Conservation (phyloP, 2,797 vertebrate species). For the Phoebastria nigripes region DNA sequence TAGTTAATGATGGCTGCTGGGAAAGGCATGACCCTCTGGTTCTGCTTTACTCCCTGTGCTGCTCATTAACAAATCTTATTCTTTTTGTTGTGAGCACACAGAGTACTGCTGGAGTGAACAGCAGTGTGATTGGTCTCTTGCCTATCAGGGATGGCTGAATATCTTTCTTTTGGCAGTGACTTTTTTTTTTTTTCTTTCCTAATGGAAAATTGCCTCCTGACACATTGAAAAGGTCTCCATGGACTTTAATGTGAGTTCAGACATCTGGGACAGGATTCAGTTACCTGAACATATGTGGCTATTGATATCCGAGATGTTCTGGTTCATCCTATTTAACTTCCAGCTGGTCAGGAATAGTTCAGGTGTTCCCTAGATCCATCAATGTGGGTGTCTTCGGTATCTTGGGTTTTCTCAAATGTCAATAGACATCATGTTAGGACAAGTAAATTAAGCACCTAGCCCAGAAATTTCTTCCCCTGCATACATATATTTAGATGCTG, state of each 20-base stretch:
- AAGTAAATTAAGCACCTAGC: background rate
- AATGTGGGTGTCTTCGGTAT: background rate
- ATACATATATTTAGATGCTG: rapidly evolving
- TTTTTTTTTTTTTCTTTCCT: background rate
- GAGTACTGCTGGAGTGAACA: background rate
- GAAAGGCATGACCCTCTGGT: background rate
- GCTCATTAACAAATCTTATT: background rate
- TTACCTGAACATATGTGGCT: background rate
- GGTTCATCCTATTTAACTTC: background rate
- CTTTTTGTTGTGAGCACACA: background rate
- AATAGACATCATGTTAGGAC: background rate
- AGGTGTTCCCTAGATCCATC: background rate
- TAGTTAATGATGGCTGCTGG: background rate
- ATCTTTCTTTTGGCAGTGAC: background rate
- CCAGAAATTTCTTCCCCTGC: background rate
- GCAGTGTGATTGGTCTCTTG: background rate
- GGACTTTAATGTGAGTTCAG: background rate
- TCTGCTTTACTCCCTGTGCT: background rate
- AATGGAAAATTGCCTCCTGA: background rate
- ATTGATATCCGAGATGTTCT: background rate
- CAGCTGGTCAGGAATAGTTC: background rate
- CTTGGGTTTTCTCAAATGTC: background rate
- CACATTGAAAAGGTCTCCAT: background rate
- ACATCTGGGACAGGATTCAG: background rate
- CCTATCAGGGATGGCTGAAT: background rate